Base-by-base conservation (phyloP, 92 coral and sea anemone species). In the Porites rus region DNA sequence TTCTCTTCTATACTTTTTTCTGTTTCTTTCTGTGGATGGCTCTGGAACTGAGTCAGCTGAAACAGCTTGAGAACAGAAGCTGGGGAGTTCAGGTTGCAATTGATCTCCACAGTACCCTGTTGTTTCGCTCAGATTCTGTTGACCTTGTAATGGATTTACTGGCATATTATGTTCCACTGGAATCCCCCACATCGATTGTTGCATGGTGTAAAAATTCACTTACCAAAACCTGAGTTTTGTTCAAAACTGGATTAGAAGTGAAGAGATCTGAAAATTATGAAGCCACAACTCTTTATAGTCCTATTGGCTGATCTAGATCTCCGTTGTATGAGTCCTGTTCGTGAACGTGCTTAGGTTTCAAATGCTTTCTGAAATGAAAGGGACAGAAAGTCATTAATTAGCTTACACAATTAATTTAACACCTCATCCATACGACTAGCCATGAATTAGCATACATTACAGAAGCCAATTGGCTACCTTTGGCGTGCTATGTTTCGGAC, bases 321-420 rank as follows among this genome's bases (percentile, higher is more conserved):
- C 7, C 10, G 11, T 59, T 60, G 62, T 10, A 5, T 61, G 68
- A 28, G 52, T 1, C 17, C 21, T 7, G 19, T 8, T 3, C 31
- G 10, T 10, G 21, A 9, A 64, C 65, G 84, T 68, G 31, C 74
- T 54, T 38, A 21, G 65, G 67, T 5, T 68, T 50, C 68, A 67
- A 80, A 52, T 80, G 54, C 51, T 24, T 58, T 19, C 66, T 75
- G 20, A 21, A 20, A 8, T 24, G 60, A 66, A 80, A n/a, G 12
- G 52, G 51, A 67, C 28, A 51, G 46, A 63, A 52, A 20, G 65
- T 53, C 64, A 54, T 53, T 80, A 80, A 66, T 67, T 80, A 66
- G 84, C 65, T 24, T 52, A 54, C 52, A 54, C 24, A 80, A 67
- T 80, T 67, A 67, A 68, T 80, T 80, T 80, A 51, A 24, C 65